Base-by-base conservation (phyloP, 2,888 invertebrate genomes). In the Ceramica pisi region DNA sequence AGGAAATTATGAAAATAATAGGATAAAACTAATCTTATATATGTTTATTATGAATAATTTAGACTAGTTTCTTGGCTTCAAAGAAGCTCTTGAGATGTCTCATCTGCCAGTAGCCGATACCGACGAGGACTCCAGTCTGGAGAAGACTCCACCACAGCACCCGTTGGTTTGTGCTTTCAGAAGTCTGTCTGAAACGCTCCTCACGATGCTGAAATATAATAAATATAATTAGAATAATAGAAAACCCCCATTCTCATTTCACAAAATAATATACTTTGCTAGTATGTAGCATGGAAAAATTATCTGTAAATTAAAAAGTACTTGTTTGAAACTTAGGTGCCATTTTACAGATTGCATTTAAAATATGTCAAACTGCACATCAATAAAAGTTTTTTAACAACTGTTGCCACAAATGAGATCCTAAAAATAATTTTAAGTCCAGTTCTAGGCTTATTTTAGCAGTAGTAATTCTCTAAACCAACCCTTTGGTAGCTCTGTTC, bases 61-160 rank as follows among this genome's bases (percentile, higher is more conserved):
- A 98, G 61, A 99, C 99, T 91, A 99, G 97, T 97, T 99, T 99
- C 96, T 99, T 99, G 41, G 99, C 99, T 96, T 99, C 99, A 91
- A 99, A 99, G 97, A 99, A 99, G 89, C 98, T 98, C 97, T 99
- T 99, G 84, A 99, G 97, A 97, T 99, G 99, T 89, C 98, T 97
- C 99, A 99, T 99, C 95, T 99, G 99, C 99, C 99, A 99, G 84
- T 99, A 98, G 21, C 99, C 99, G 97, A 99, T 99, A 46, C 97
- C 95, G 0, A 99, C 96, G 16, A 99, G 97, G 55, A 99, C 98
- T 67, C 97, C 96, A 0, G 99, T 98, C 95, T 99, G 99, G 0
- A 98, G 97, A 19, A 99, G 95, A 68, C 99, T 99, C 99, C 99
- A 99, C 98, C 99, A 99, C 38, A 99, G 96, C 0, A 99, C 99